phyloP scores from a whole-genome alignment of 2,888 invertebrate genomes.

The Papilio gigon region DNA sequence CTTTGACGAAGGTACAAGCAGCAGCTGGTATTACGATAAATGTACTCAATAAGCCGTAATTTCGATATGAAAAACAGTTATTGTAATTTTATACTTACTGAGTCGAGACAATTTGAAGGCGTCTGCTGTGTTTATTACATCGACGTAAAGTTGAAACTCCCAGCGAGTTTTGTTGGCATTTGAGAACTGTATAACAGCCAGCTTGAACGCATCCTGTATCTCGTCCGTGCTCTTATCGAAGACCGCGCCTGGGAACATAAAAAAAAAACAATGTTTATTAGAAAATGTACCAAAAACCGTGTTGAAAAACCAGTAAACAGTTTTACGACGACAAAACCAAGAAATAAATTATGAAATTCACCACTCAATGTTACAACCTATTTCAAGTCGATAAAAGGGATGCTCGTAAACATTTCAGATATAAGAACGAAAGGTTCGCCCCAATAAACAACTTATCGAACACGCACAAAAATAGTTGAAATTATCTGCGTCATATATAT shows the following conservation, averaged over 20 bases:
- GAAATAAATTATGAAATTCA: slow-evolving; percentile 39
- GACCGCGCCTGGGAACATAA: slow-evolving; percentile 86
- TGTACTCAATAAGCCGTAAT: no score
- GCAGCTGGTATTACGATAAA: no score
- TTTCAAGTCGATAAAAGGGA: slow-evolving; percentile 40
- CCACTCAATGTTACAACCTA: slow-evolving; percentile 38
- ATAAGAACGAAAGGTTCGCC: slow-evolving; percentile 28
- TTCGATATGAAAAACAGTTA: no score
- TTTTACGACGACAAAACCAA: slow-evolving; percentile 31
- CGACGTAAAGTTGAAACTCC: slow-evolving; percentile 92
- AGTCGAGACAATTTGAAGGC: slow-evolving; percentile 94
- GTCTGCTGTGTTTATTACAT: slow-evolving; percentile 95
- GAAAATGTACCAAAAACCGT: slow-evolving; percentile 35
- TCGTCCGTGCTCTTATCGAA: slow-evolving; percentile 94
- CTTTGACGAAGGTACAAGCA: no score
- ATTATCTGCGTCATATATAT: not conserved
- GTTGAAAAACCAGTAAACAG: slow-evolving; percentile 22
- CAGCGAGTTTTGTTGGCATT: slow-evolving; percentile 87
- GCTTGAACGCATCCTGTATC: slow-evolving; percentile 93
- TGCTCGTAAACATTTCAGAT: slow-evolving; percentile 38
- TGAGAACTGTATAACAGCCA: slow-evolving; percentile 90
- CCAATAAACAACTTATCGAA: slow-evolving; percentile 29
- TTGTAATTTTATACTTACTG: slow-evolving; percentile 85
- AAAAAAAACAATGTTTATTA: slow-evolving; percentile 27
- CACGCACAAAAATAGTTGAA: slow-evolving; percentile 14